Percentiles rank a stretch among this genome's conserved stretches.
Conservation (phyloP, 2,797 vertebrate species). For the Tarsius wallacei region DNA sequence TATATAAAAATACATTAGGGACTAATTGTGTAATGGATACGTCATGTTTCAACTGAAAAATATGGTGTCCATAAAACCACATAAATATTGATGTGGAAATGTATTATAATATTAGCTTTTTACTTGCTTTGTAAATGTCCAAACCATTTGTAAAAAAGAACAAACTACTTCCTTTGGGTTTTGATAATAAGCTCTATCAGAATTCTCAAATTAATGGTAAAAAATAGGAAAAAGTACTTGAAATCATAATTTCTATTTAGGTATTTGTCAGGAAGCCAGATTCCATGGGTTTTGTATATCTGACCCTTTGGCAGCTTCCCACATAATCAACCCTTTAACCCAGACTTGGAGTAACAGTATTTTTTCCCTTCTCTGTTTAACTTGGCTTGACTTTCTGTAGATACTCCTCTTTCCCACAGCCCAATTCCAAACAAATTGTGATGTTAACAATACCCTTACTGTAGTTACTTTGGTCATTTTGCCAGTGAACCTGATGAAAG, state of each 20-base stretch:
- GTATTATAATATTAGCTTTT: constrained; percentile 3
- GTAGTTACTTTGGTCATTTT: constrained; percentile 57
- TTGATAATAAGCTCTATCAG: constrained; percentile 77
- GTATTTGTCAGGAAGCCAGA: constrained; percentile 82
- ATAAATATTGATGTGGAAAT: background rate
- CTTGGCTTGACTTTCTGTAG: constrained; percentile 90
- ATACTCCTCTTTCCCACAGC: constrained; percentile 91
- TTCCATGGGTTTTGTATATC: constrained; percentile 84
- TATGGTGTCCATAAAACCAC: background rate
- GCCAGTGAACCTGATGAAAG: constrained; percentile 75
- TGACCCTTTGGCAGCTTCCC: constrained; percentile 86
- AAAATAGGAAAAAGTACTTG: constrained; percentile 77
- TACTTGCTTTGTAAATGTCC: constrained; percentile 67
- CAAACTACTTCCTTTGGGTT: constrained; percentile 46
- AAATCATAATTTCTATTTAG: constrained; percentile 89
- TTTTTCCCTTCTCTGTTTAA: constrained; percentile 89
- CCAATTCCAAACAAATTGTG: constrained; percentile 86
- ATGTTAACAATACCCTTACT: constrained; percentile 80
- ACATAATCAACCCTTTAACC: constrained; percentile 88
- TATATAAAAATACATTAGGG: background rate
- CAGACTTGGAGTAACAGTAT: constrained; percentile 90
- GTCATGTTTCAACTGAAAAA: constrained; percentile 20
- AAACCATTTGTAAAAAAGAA: constrained; percentile 66
- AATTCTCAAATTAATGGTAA: constrained; percentile 73
- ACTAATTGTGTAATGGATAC: background rate